phyloP scores from a whole-genome alignment of 2,888 invertebrate species.

The Dicranocentrus wangi region DNA sequence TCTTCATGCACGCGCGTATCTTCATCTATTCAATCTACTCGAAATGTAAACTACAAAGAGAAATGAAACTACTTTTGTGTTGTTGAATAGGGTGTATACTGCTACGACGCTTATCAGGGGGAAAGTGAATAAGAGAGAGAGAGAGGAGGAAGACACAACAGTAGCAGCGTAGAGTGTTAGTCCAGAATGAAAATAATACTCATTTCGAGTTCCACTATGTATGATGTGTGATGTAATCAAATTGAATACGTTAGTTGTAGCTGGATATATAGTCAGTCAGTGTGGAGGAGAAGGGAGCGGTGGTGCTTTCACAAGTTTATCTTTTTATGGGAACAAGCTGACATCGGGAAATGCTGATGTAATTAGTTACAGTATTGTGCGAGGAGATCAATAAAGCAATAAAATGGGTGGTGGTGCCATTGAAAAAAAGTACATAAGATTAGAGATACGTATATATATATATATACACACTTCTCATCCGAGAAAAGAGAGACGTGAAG shows the following conservation, averaged over 20 bases:
- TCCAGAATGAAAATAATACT: too few species aligned
- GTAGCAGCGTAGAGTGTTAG: too few species aligned
- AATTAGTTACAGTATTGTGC: constrained; percentile 54
- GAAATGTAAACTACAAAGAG: constrained; percentile 42
- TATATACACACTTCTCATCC: neutral
- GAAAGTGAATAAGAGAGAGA: too few species aligned
- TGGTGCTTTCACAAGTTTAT: too few species aligned
- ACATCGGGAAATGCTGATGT: constrained; percentile 60
- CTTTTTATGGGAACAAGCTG: constrained; percentile 32
- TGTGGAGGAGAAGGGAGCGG: too few species aligned
- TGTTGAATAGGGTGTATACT: constrained; percentile 6
- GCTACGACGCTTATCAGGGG: neutral
- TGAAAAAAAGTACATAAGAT: constrained; percentile 6
- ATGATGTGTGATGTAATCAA: constrained; percentile 32
- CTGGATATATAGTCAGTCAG: constrained; percentile 1
- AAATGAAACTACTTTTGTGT: constrained; percentile 24
- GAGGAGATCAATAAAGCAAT: constrained; percentile 37
- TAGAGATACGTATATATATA: neutral
- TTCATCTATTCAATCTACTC: constrained; percentile 25
- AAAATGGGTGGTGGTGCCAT: constrained; percentile 42
- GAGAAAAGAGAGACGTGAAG: neutral
- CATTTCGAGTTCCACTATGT: too few species aligned
- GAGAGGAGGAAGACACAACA: too few species aligned
- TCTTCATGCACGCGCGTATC: constrained; percentile 6
- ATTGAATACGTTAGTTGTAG: constrained; percentile 20